phyloP scores from a whole-genome alignment of 2,113 vertebrate species.

The Scalopus aquaticus region DNA sequence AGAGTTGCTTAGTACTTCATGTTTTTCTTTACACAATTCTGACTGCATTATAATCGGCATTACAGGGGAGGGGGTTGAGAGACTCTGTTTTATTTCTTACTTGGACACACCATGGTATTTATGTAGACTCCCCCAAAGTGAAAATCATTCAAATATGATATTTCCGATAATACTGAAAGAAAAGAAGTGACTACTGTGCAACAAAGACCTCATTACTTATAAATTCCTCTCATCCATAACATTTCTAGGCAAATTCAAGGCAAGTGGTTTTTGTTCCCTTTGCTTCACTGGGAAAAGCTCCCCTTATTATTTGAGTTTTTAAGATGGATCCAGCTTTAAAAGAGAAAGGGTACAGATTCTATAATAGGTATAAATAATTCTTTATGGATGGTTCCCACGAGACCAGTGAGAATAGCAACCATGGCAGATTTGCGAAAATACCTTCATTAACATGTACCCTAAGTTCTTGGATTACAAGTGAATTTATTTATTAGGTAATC shows the following conservation, averaged over 20 bases:
- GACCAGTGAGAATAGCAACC: not conserved
- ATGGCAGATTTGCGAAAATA: not conserved
- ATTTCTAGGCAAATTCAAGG: slow-evolving; percentile 6
- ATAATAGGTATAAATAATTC: not conserved
- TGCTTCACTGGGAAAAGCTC: not conserved
- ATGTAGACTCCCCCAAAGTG: not conserved
- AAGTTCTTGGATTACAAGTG: slow-evolving; percentile 5
- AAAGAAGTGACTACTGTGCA: not conserved
- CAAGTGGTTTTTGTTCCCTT: not conserved
- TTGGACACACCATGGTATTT: not conserved
- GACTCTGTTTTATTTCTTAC: not conserved
- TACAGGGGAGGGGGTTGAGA: not conserved
- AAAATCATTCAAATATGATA: slow-evolving; percentile 27
- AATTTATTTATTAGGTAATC: slow-evolving; percentile 70
- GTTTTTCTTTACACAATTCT: not conserved
- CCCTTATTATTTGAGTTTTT: not conserved
- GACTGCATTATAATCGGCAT: slow-evolving; percentile 40
- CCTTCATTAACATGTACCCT: slow-evolving; percentile 4
- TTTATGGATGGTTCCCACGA: not conserved
- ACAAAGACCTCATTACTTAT: not conserved
- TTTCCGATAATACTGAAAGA: not conserved
- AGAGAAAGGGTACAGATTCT: not conserved
- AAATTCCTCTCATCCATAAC: not conserved
- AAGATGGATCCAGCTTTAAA: not conserved
- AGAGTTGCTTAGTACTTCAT: not conserved